phyloP scores from a whole-genome alignment of 2,797 vertebrate species.

The Ficedula albicollis region DNA sequence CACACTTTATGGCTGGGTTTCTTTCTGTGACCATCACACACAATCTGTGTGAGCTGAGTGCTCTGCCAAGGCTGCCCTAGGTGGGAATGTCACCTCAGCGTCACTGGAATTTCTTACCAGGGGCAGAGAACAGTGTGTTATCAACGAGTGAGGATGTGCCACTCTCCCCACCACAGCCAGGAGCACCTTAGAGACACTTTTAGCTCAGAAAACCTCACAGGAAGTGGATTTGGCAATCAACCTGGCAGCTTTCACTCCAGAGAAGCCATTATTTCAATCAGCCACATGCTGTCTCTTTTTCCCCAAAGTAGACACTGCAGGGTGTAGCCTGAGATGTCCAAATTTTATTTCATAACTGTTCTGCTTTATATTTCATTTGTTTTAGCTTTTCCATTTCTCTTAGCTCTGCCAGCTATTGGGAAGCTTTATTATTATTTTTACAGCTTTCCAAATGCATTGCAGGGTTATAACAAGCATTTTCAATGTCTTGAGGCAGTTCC shows the following conservation, averaged over 20 bases:
- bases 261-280: neutral
- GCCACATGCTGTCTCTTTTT: neutral
- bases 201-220: neutral
- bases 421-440: constrained; percentile 5
- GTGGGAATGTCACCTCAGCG: fast-evolving
- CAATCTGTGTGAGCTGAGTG: neutral
- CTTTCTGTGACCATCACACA: neutral
- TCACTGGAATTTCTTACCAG: fast-evolving
- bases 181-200: neutral
- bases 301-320: neutral
- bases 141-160: neutral
- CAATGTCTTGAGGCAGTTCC: neutral
- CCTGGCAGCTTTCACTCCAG: neutral
- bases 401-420: neutral
- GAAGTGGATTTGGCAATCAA: neutral
- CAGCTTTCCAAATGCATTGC: neutral
- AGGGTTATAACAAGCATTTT: neutral
- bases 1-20: neutral
- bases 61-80: neutral
- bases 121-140: neutral
- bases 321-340: neutral
- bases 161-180: neutral
- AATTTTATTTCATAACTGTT: neutral
- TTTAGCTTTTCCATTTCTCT: neutral
- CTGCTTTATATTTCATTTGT: neutral